A percentile compares a stretch with the other conserved stretches of the same genome.
Conservation (phyloP, 2,888 invertebrate genomes). For the Agrochola lychnidis region DNA sequence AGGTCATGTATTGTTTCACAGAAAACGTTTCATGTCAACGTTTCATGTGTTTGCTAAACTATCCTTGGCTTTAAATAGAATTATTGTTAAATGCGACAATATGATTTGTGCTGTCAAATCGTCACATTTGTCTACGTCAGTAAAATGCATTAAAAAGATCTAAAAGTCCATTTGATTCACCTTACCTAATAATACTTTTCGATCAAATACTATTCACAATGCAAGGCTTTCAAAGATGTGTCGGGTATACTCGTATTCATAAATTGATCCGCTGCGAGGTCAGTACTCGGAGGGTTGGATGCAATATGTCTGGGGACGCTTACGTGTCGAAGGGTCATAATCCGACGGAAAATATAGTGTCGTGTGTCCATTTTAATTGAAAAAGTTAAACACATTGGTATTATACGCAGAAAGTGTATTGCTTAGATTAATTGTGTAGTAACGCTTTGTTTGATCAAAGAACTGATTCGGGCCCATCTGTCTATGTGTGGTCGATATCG, state of each 20-base stretch:
- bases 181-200: slow-evolving; percentile 27
- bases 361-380: slow-evolving; percentile 85
- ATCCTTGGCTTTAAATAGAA: slow-evolving; percentile 30
- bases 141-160: slow-evolving; percentile 2
- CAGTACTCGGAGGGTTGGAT: slow-evolving; percentile 80
- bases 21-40: slow-evolving; percentile 32
- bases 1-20: slow-evolving; percentile 39
- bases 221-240: slow-evolving; percentile 69
- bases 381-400: slow-evolving; percentile 80
- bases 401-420: slow-evolving; percentile 39
- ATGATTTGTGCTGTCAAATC: background rate
- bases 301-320: slow-evolving; percentile 84
- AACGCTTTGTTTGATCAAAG: slow-evolving; percentile 27
- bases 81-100: slow-evolving; percentile 17
- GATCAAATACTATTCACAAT: slow-evolving; percentile 57
- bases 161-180: slow-evolving; percentile 19
- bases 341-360: slow-evolving; percentile 83
- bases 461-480: slow-evolving; percentile 3
- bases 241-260: slow-evolving; percentile 76
- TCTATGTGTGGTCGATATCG: background rate
- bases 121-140: background rate
- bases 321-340: slow-evolving; percentile 87
- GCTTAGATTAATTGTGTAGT: slow-evolving; percentile 42
- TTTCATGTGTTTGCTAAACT: slow-evolving; percentile 34
- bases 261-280: slow-evolving; percentile 85